Evolutionary conservation across 2,888 invertebrate species (phyloP), one percentile per base, ranked within the genome.

Genomic region (Amorpha juglandis): DNA sequence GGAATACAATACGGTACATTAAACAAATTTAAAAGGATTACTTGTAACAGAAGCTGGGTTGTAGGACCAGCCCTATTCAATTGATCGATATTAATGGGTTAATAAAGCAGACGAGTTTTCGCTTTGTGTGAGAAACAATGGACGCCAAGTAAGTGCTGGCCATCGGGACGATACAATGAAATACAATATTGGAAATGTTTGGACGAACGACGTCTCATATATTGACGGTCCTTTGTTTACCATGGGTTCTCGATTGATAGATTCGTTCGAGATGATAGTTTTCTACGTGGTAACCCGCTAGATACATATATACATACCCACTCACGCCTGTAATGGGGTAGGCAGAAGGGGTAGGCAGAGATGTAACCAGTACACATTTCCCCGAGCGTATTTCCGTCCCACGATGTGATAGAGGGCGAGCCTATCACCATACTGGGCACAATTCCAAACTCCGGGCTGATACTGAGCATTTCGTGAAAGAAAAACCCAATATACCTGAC

Each of bases 91-190:
- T 42, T 58, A 42, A 58, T 58, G 19, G 58, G 58, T 58, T 58
- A 58, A 58, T 58, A 58, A 58, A 58, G 19, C 42, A 58, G 58
- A 58, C 58, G 58, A 58, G 58, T 58, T 58, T 58, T 58, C 58
- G 58, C 42, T 58, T 58, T 58, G 58, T 58, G 38, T 19, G 58
- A 12, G 42, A 19, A 58, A 58, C 58, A 63, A 63, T 63, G 45
- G 48, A 48, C 48, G 70, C 66, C 62, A 63, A 69, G 62, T 71
- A 68, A 73, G 68, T 66, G 70, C 71, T 78, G 79, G 74, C 79
- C 78, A 73, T 58, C 68, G 68, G 66, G 71, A 70, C 75, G 72
- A 73, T 71, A 77, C 74, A 75, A 75, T 72, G 64, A 45, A 55
- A 64, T 33, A 35, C 38, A 42, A 70, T 69, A 75, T 76, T 76